Evolutionary conservation across 2,888 invertebrate species (phyloP), one percentile per base, ranked within the genome.

Genomic region (Caenorhabditis sinica): DNA sequence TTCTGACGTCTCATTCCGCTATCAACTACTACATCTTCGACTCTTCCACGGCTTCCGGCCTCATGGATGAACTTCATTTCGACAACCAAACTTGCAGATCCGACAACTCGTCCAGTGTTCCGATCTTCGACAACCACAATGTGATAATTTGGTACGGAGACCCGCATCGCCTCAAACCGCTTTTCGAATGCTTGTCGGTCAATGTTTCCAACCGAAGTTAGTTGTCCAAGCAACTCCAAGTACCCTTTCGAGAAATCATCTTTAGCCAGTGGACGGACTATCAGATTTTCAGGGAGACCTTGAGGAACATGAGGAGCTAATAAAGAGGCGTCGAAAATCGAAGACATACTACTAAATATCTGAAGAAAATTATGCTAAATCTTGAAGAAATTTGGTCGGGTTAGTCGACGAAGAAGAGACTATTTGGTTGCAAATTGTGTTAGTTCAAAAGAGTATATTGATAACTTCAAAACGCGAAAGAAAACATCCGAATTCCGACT

Each of bases 11-110:
- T 76, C 86, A 76, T 82, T 17, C 72, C 53, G 15, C 73, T 56
- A 61, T 85, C 83, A 5, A 87, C 83, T n/a, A 87, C 89, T 11
- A 89, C 89, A 65, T 89, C 89, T 61, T 89, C 89, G 11, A 89
- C 86, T 74, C 89, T 82, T 30, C 88, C 89, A 13, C 89, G 90
- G 85, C 69, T 90, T 17, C 91, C 91, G 15, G 90, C 89, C 20
- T 82, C 95, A 93, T 97, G 97, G 90, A 99, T 97, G 93, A 99
- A 98, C 93, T 99, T 99, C 93, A 96, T 95, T 94, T 99, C 98
- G 13, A 97, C 94, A 1, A 97, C 95, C 53, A 99, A 94, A 0
- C 97, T 96, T 0, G 97, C 96, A n/a, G 96, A 95, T 2, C 96
- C 98, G 28, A 94, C 93, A 89, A 98, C 89, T 68, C 90, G 90